phyloP scores from a whole-genome alignment of 1,140 invertebrate genomes.

The Nomia melanderi region DNA sequence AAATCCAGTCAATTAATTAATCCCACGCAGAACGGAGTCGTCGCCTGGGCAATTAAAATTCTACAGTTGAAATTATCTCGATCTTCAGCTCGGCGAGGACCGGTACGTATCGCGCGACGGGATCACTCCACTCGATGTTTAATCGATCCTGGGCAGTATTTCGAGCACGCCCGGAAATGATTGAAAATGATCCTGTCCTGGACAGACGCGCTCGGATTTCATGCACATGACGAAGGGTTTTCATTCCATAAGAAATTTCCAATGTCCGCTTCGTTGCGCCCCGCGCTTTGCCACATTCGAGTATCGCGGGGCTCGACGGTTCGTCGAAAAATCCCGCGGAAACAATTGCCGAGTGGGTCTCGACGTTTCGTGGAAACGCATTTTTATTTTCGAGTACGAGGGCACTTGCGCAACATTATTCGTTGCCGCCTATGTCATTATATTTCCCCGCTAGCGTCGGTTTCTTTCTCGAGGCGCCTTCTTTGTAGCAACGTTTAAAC shows the following conservation, averaged over 20 bases:
- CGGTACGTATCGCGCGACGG: slow-evolving; percentile 44
- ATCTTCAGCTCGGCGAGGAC: too few relatives aligned
- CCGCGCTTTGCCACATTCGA: not conserved
- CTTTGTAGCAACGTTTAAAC: too few relatives aligned
- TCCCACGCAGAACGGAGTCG: too few relatives aligned
- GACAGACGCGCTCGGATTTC: slow-evolving; percentile 43
- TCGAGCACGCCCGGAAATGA: slow-evolving; percentile 55
- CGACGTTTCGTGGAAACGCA: not conserved
- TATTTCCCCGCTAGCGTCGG: too few relatives aligned
- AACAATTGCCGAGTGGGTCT: not conserved
- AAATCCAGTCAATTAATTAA: too few relatives aligned
- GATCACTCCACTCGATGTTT: slow-evolving; percentile 52
- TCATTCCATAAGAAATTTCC: slow-evolving; percentile 23
- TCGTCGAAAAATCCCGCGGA: not conserved
- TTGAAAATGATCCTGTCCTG: slow-evolving; percentile 61
- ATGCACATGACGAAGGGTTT: not conserved
- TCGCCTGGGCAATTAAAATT: not conserved
- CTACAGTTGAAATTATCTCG: not conserved
- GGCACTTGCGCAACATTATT: too few relatives aligned
- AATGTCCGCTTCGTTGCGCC: slow-evolving; percentile 7
- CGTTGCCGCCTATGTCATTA: too few relatives aligned
- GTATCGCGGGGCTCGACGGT: not conserved
- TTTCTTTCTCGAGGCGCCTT: too few relatives aligned
- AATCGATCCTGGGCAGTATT: slow-evolving; percentile 53
- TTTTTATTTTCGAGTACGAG: not conserved